Evolutionary conservation across 2,888 invertebrate genomes (phyloP).

Genomic region (Blomia tropicalis): DNA sequence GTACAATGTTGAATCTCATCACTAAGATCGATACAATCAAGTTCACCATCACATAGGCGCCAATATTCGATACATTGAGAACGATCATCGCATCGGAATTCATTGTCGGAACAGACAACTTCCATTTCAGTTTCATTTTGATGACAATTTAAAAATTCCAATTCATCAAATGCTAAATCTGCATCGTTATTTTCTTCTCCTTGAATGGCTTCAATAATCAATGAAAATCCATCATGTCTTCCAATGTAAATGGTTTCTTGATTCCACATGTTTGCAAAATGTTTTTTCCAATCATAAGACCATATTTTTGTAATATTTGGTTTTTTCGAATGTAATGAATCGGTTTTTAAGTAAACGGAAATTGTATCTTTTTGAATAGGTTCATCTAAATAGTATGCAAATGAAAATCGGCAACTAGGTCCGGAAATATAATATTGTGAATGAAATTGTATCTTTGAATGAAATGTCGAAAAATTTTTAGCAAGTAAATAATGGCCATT

Average conservation of each 20-base stretch:
- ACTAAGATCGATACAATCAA: conserved; percentile 25
- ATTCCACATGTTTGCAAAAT: neutral
- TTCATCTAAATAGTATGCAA: neutral
- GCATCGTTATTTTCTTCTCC: neutral
- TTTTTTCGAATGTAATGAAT: neutral
- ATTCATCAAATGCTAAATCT: conserved; percentile 17
- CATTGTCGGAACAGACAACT: conserved; percentile 23
- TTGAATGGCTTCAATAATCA: conserved; percentile 5
- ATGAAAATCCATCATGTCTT: neutral
- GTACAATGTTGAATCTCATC: conserved; percentile 26
- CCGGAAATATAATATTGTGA: conserved; percentile 1
- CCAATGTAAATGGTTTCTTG: neutral
- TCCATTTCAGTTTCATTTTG: conserved; percentile 22
- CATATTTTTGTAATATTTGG: conserved; percentile 8
- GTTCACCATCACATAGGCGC: conserved; percentile 24
- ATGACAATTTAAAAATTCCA: conserved; percentile 17
- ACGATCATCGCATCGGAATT: neutral
- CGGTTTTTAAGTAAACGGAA: neutral
- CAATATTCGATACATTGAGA: conserved; percentile 26
- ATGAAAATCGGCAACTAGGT: conserved; percentile 4
- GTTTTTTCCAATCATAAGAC: neutral
- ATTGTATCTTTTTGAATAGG: neutral
- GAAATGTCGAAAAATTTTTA: neutral
- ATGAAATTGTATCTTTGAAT: neutral
- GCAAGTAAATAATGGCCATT: neutral